Conservation (phyloP, 92 coral and sea anemone species). For the Pocillopora grandis region DNA sequence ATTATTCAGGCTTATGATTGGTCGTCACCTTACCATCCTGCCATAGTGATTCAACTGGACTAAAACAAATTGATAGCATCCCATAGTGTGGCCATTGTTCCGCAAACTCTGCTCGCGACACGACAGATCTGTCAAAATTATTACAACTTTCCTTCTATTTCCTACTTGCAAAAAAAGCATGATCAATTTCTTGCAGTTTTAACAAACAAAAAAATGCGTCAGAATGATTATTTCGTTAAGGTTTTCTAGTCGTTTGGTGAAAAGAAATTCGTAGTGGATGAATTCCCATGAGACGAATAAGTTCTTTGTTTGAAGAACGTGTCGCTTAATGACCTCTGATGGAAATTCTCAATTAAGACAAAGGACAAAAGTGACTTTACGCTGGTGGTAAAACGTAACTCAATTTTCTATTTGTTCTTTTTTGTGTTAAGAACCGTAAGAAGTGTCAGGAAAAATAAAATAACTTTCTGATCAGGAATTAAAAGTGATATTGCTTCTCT, state of each 20-base stretch:
- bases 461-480: neutral
- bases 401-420: neutral
- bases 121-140: slow-evolving; percentile 11
- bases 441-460: neutral
- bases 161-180: neutral
- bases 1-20: slow-evolving; percentile 8
- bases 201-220: neutral
- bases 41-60: neutral
- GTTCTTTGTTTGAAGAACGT: neutral
- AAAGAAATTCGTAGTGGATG: neutral
- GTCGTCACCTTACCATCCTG: neutral
- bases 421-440: neutral
- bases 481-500: neutral
- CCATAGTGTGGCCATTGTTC: slow-evolving; percentile 8
- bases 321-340: slow-evolving; percentile 33
- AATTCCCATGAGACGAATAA: neutral
- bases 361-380: neutral
- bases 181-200: neutral
- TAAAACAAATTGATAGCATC: slow-evolving; percentile 9
- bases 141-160: neutral
- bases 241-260: neutral
- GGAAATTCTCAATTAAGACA: slow-evolving; percentile 30
- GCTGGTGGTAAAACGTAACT: neutral
- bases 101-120: neutral
- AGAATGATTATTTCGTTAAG: no score